Base-by-base conservation (phyloP, 2,797 vertebrate genomes). In the Austrolebias charrua region DNA sequence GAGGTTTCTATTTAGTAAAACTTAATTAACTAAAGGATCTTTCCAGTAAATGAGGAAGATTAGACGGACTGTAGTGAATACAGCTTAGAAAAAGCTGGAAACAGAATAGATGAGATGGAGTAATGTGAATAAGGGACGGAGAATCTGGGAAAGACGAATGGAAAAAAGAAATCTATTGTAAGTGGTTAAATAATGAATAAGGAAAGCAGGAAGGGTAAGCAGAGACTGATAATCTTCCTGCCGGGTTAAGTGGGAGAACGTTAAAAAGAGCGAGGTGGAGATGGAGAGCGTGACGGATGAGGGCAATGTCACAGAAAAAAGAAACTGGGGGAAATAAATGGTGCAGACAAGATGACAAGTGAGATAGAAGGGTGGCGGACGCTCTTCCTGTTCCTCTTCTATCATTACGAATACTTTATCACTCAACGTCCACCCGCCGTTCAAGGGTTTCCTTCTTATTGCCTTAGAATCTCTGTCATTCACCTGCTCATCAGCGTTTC, bases 301-400 rank as follows among this genome's bases (percentile, higher is more conserved):
- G 68, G 71, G 58, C 58, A 60, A 70, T 60, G 70, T 28, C 16
- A 2, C 29, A 60, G 62, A 19, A 71, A 74, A 59, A 43, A 55
- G 76, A 72, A 83, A 76, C 51, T n/a, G n/a, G 43, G 53, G 65
- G 33, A 76, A 84, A 79, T 76, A 71, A 80, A 79, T 75, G 72
- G 69, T 51, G 68, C 68, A 70, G 78, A 88, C 83, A 80, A 83
- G 85, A 88, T 87, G 86, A 86, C 89, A 90, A 84, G 53, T n/a
- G 46, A 71, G 87, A 87, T 87, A 83, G 65, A 79, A 78, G 72
- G 68, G 75, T 82, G 67, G 69, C 71, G 62, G 66, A 77, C 58
- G 71, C 50, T 80, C 44, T 66, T 42, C 35, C 40, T 7, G 14
- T 57, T 46, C 55, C 31, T 53, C 60, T 57, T 51, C 50, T 52